A percentile compares a stretch with the other conserved stretches of the same genome.
Conservation (phyloP, 2,888 invertebrate genomes). For the Troides helena region DNA sequence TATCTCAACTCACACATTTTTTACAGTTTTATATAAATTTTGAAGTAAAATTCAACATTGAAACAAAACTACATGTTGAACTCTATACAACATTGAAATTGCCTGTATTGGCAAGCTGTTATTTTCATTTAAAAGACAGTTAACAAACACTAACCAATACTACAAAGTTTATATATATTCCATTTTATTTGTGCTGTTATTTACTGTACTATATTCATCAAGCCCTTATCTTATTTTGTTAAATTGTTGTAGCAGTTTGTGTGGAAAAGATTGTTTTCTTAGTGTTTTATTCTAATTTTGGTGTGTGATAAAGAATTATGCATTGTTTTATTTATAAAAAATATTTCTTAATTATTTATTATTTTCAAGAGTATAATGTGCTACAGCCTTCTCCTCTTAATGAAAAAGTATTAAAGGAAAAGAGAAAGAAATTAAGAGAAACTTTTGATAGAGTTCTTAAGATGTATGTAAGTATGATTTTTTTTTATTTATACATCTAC, state of each 20-base stretch:
- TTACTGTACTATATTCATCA: no score
- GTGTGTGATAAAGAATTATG: neutral
- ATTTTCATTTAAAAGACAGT: neutral
- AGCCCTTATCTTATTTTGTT: no score
- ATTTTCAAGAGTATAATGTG: conserved; percentile 92
- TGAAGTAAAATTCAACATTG: no score
- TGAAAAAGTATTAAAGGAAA: conserved; percentile 97
- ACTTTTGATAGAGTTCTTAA: conserved; percentile 96
- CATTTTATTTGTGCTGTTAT: no score
- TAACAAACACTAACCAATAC: neutral
- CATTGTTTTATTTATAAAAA: neutral
- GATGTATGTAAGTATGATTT: conserved; percentile 91
- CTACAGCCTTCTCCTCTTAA: conserved; percentile 96
- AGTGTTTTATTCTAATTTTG: no score
- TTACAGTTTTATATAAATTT: no score
- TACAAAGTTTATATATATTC: no score
- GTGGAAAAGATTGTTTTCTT: no score
- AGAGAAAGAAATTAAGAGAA: conserved; percentile 96
- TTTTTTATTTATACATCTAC: neutral
- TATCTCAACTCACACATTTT: no score
- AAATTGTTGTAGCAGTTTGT: no score
- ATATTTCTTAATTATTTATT: neutral
- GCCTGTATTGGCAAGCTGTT: no score
- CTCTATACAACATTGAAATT: neutral
- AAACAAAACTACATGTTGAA: no score